Conservation (phyloP, 2,113 vertebrate species). For the Melanostigma gelatinosum region DNA sequence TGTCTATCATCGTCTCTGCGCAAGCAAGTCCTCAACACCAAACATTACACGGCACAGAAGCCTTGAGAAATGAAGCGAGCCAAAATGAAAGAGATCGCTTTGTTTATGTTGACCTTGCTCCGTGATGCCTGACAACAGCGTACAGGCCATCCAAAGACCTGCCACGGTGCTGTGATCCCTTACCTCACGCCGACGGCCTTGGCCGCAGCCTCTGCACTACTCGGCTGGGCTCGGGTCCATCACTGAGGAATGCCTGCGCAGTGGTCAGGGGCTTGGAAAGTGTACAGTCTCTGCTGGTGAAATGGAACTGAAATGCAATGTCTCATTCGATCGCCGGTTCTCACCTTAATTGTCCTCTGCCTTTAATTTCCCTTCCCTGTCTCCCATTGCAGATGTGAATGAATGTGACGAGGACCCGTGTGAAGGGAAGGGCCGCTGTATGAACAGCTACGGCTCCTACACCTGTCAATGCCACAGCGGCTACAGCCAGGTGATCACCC, state of each 20-base stretch:
- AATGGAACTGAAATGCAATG: conserved; percentile 22
- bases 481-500: conserved; percentile 82
- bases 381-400: conserved; percentile 84
- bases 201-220: conserved; percentile 42
- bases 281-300: conserved; percentile 20
- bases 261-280: conserved; percentile 32
- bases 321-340: not conserved
- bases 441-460: conserved; percentile 91
- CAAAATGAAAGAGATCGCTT: conserved; percentile 61
- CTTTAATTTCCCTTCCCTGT: not conserved
- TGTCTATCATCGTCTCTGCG: conserved; percentile 55
- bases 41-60: conserved; percentile 49
- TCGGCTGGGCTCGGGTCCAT: conserved; percentile 46
- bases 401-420: conserved; percentile 90
- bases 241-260: conserved; percentile 44
- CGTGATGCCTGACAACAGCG: conserved; percentile 68
- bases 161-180: conserved; percentile 63
- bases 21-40: conserved; percentile 48
- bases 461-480: conserved; percentile 90
- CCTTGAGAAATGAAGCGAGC: conserved; percentile 42
- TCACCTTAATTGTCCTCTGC: not conserved
- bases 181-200: conserved; percentile 52
- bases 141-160: conserved; percentile 60
- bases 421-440: conserved; percentile 86
- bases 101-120: conserved; percentile 67